Base-by-base conservation (phyloP, 2,797 vertebrate species). In the Phoebastria nigripes region DNA sequence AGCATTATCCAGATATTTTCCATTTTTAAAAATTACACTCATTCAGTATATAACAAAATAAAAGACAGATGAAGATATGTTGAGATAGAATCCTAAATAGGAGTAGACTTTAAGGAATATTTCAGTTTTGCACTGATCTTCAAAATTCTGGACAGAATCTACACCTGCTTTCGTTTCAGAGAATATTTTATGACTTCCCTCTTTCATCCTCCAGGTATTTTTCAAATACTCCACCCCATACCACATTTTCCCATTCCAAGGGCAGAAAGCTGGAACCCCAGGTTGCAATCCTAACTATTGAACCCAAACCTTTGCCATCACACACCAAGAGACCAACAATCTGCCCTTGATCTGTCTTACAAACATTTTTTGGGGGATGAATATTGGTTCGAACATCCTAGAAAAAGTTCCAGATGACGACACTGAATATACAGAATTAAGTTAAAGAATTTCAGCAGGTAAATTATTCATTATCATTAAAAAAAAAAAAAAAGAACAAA, bases 31-130 rank as follows among this genome's bases (percentile, higher is more conserved):
- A 89, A 35, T 28, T 9, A 41, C 11, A 22, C 8, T 54, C 0
- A 10, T 52, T 44, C 0, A 0, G 29, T 35, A 26, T 52, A 5
- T 12, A 83, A 35, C 0, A 2, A 58, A 66, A 71, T 4, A 82
- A 66, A 62, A 82, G 41, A 7, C 54, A 46, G 11, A 11, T 14
- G 6, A 84, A 15, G 28, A 26, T 44, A 59, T 7, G 6, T 41
- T 73, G 61, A n/a, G 25, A 49, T 11, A 47, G 26, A 17, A 15
- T 39, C 19, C 21, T 59, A 58, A 70, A 29, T 0, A 74, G 18
- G 21, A 69, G 13, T 2, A 66, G 31, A 54, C 41, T 80, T 65
- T 14, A 71, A 28, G 20, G 33, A 29, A 15, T 31, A 86, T 66
- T 86, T 89, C 52, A 46, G 54, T 6, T 69, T 9, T 55, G 35